phyloP scores from a whole-genome alignment of 2,888 invertebrate genomes.

The Nowickia ferox region DNA sequence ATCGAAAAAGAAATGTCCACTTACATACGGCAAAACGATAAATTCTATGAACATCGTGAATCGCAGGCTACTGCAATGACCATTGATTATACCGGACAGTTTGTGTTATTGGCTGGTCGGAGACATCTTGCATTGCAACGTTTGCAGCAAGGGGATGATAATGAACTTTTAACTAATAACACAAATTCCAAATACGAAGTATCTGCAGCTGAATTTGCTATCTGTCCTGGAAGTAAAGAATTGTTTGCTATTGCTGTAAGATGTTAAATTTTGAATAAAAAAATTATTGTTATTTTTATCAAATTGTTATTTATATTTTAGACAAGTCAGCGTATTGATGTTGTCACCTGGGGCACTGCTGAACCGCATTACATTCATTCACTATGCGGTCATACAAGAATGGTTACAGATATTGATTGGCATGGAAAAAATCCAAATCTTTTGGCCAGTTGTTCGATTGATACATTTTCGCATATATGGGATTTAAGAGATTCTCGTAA shows the following conservation, averaged over 20 bases:
- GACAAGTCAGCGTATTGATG: slow-evolving; percentile 94
- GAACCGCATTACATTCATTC: slow-evolving; percentile 89
- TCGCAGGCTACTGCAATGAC: slow-evolving; percentile 96
- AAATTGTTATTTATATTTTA: slow-evolving; percentile 79
- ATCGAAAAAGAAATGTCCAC: slow-evolving; percentile 76
- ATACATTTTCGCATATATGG: slow-evolving; percentile 97
- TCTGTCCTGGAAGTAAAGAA: slow-evolving; percentile 89
- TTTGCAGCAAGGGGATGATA: slow-evolving; percentile 84
- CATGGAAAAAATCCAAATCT: slow-evolving; percentile 90
- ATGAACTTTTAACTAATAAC: slow-evolving; percentile 87
- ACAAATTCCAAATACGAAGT: slow-evolving; percentile 97
- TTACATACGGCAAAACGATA: slow-evolving; percentile 80
- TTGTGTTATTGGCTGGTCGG: slow-evolving; percentile 92
- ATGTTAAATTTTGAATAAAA: slow-evolving; percentile 57
- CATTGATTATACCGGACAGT: slow-evolving; percentile 89
- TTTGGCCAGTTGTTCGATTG: slow-evolving; percentile 95
- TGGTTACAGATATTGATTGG: slow-evolving; percentile 96
- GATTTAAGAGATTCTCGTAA: slow-evolving; percentile 93
- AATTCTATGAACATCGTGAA: slow-evolving; percentile 89
- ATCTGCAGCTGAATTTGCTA: slow-evolving; percentile 96
- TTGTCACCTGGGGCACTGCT: slow-evolving; percentile 90
- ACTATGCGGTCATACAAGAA: slow-evolving; percentile 91
- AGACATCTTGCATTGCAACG: slow-evolving; percentile 90
- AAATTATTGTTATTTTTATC: too few species aligned
- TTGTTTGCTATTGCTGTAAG: slow-evolving; percentile 94